These are phyloP conservation scores for Nannoperca obscura DNA, from an alignment of 2,797 vertebrate genomes.

Conservation along the genomic window DNA sequence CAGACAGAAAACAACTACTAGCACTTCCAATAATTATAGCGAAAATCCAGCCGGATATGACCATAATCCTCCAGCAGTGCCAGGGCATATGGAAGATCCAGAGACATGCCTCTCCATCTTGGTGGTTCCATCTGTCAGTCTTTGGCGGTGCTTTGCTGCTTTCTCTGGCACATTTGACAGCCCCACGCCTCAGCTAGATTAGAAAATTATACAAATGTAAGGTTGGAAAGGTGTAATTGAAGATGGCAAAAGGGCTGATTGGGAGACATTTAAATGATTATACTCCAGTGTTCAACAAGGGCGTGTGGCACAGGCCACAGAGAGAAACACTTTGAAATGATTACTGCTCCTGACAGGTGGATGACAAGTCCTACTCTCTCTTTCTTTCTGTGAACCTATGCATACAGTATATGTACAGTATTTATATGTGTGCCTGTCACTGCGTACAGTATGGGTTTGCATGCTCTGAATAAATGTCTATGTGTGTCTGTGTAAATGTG, in stretches of 20 bases:
- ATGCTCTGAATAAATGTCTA: not conserved
- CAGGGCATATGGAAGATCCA: slow-evolving; percentile 63
- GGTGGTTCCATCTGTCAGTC: slow-evolving; percentile 95
- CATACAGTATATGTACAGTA: slow-evolving; percentile 13
- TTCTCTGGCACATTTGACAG: slow-evolving; percentile 77
- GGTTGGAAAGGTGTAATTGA: slow-evolving; percentile 99
- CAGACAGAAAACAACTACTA: slow-evolving; percentile 31
- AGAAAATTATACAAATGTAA: slow-evolving; percentile 99
- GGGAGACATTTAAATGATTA: slow-evolving; percentile 98
- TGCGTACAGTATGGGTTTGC: not conserved
- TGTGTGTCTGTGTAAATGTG: slow-evolving; percentile 40
- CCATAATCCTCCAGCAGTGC: slow-evolving; percentile 59
- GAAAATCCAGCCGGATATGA: slow-evolving; percentile 57
- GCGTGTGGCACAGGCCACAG: slow-evolving; percentile 89
- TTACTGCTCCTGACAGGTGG: slow-evolving; percentile 90
- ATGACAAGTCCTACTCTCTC: slow-evolving; percentile 69
- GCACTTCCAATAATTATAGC: slow-evolving; percentile 22
- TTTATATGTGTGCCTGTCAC: not conserved
- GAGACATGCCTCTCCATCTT: slow-evolving; percentile 79
- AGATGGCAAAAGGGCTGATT: slow-evolving; percentile 97
- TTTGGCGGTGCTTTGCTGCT: slow-evolving; percentile 89
- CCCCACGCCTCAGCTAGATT: slow-evolving; percentile 93
- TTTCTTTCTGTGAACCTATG: slow-evolving; percentile 49
- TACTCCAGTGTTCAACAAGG: slow-evolving; percentile 94
- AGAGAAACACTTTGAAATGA: slow-evolving; percentile 92